Base-by-base conservation (phyloP, 2,113 vertebrate species). In the Benitochromis conjunctus region DNA sequence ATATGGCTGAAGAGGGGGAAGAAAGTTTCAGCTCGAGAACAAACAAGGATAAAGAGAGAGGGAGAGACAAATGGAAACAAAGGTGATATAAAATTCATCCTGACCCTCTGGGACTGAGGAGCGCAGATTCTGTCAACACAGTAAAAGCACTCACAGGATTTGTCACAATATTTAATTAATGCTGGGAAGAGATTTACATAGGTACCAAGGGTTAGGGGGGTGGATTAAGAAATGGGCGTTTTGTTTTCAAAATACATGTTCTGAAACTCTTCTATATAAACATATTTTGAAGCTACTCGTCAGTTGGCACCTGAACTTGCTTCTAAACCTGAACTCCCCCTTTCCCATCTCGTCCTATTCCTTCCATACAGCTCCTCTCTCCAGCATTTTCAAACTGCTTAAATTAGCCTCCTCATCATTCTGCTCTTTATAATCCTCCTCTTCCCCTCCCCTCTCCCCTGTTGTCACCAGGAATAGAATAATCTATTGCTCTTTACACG, bases 331-430 rank as follows among this genome's bases (percentile, higher is more conserved):
- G 38, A 62, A 78, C 66, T 1, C 69, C n/a, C 29, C 41, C 80
- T 29, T 38, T 54, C 26, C 55, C 60, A 4, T 36, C 21, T 29
- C 19, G 9, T 51, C 10, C 19, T 29, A 16, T 46, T 57, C 54
- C 60, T 81, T 77, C 16, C 60, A 64, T 62, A 69, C 53, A 56
- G 29, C 46, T 60, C 69, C 53, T 56, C 78, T 54, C 81, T 48
- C 46, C 11, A 18, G 86, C 86, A 74, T 90, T 93, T 92, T 79
- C 62, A 81, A 92, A 91, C 86, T 46, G 84, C 91, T 86, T 89
- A 86, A 93, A 95, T 93, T 93, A 93, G 90, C 88, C 86, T 88
- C 86, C 91, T 91, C 92, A 94, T 91, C 90, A 89, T 90, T 88
- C 78, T 82, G 53, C 83, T 89, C 82, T 86, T 86, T 79, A 58